Base-by-base conservation (phyloP, 2,113 vertebrate genomes). In the Noturus placidus region DNA sequence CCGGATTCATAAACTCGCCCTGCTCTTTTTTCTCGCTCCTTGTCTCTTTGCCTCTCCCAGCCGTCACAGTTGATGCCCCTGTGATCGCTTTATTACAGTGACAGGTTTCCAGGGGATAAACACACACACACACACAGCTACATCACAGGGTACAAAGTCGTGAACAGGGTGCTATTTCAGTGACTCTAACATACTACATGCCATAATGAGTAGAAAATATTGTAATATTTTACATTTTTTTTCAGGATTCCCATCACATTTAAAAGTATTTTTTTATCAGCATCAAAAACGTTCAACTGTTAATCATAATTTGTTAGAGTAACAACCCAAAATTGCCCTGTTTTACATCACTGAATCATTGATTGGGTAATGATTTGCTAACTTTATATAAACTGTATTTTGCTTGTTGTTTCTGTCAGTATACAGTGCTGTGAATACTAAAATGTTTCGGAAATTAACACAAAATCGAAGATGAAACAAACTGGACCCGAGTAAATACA, bases 51-150 rank as follows among this genome's bases (percentile, higher is more conserved):
- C 6, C 42, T 42, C 46, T 33, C 70, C 46, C 70, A 69, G 59
- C 30, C 65, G 46, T 33, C 72, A 84, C 42, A 59, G 77, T 67
- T 87, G 84, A 86, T 50, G 35, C 76, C 80, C 86, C 10, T 82
- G 76, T 82, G 69, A 90, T 88, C 67, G 87, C 77, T 87, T 88
- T 90, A 90, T 90, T 87, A 88, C 82, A 87, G 30, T 80, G 87
- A 90, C 82, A 79, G 56, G 82, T 54, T 83, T 86, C 80, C 65
- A 63, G 52, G 46, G 76, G 57, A 86, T 25, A 78, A n/a, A 61
- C 87, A 85, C 86, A 85, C 59, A 90, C 70, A 80, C 54, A 86
- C 88, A 90, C 86, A 87, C 77, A 84, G 17, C 42, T 52, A 35
- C 69, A 84, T 59, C 63, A 30, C 27, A 30, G 35, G 25, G n/a